Evolutionary conservation across 2,888 invertebrate genomes (phyloP).

Genomic region (Philaethria dido): DNA sequence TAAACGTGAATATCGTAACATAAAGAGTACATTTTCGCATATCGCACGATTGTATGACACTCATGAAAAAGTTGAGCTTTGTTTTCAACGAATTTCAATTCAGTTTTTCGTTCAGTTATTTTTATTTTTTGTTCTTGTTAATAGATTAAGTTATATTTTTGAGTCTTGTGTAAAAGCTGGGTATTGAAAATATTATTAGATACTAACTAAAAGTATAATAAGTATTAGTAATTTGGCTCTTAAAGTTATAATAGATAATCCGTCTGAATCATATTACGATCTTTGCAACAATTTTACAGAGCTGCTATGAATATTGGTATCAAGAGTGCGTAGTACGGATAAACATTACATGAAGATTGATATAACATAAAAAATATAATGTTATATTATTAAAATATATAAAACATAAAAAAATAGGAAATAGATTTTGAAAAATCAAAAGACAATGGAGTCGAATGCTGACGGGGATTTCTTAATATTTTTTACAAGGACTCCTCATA

Average conservation of each 20-base stretch:
- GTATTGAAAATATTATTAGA: too few species aligned
- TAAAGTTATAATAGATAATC: too few species aligned
- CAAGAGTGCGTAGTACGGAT: too few species aligned
- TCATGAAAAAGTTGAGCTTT: not conserved
- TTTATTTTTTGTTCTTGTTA: constrained; percentile 1
- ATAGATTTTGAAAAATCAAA: not conserved
- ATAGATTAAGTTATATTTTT: not conserved
- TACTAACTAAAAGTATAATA: too few species aligned
- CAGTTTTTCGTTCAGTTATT: not conserved
- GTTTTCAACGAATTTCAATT: constrained; percentile 7
- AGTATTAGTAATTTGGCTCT: too few species aligned
- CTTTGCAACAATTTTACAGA: too few species aligned
- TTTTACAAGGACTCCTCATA: not conserved
- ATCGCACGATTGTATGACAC: constrained; percentile 14
- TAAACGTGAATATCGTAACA: not conserved
- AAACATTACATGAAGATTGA: too few species aligned
- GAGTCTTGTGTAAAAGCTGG: not conserved
- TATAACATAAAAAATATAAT: not conserved
- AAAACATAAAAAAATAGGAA: not conserved
- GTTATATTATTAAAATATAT: too few species aligned
- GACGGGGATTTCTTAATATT: not conserved
- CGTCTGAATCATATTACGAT: too few species aligned
- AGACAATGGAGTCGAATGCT: not conserved
- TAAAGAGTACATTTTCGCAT: not conserved
- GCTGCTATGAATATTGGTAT: too few species aligned